Evolutionary conservation across 1,140 invertebrate genomes (phyloP).

Genomic region (Eubasilissa regina): DNA sequence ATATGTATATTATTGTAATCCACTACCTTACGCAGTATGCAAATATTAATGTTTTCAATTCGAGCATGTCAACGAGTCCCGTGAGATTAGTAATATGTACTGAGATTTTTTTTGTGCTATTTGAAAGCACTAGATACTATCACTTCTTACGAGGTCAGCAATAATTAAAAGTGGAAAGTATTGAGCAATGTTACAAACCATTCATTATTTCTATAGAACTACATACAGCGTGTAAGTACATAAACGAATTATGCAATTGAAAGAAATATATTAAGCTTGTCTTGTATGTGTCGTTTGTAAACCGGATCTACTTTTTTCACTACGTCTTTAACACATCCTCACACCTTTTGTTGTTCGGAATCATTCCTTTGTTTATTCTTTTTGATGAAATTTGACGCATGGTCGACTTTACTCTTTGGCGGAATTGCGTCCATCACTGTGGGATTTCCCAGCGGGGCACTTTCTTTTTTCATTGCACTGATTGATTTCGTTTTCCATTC

Average conservation of each 20-base stretch:
- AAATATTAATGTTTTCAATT: too few relatives aligned
- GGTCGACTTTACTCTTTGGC: too few relatives aligned
- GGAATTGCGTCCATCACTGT: too few relatives aligned
- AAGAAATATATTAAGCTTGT: not conserved
- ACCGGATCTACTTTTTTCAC: slow-evolving; percentile 33
- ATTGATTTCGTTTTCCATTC: too few relatives aligned
- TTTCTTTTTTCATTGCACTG: too few relatives aligned
- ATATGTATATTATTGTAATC: too few relatives aligned
- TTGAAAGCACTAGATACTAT: slow-evolving; percentile 38
- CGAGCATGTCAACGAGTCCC: not conserved
- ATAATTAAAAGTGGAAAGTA: slow-evolving; percentile 38
- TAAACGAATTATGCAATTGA: slow-evolving; percentile 21
- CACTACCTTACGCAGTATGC: too few relatives aligned
- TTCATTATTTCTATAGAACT: slow-evolving; percentile 25
- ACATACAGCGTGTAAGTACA: not conserved
- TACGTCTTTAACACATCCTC: slow-evolving; percentile 5
- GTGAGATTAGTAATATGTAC: not conserved
- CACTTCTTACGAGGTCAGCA: slow-evolving; percentile 33
- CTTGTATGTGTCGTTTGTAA: slow-evolving; percentile 19
- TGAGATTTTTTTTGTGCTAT: not conserved
- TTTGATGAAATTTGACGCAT: not conserved
- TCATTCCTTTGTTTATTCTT: not conserved
- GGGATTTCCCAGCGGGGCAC: too few relatives aligned
- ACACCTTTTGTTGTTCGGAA: slow-evolving; percentile 8
- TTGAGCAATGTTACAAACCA: slow-evolving; percentile 35